Conservation (phyloP, 2,797 vertebrate genomes). For the Pogoniulus pusillus region DNA sequence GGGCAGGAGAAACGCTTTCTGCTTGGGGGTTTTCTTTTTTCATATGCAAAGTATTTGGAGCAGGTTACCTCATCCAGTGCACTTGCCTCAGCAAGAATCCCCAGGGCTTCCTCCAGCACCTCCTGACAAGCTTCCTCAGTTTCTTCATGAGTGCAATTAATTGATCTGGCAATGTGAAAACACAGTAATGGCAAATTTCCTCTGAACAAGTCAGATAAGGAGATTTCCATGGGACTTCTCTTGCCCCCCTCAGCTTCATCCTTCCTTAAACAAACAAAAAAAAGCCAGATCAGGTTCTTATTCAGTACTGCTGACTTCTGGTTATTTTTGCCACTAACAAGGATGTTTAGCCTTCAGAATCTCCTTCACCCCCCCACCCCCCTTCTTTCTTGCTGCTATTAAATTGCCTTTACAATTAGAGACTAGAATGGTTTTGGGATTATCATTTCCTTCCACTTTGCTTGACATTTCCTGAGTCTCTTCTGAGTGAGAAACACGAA, state of each 20-base stretch:
- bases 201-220: conserved; percentile 17
- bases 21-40: conserved; percentile 51
- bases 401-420: conserved; percentile 59
- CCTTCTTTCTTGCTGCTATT: conserved; percentile 61
- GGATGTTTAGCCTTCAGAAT: conserved; percentile 33
- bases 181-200: conserved; percentile 24
- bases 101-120: conserved; percentile 58
- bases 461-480: neutral
- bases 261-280: conserved; percentile 1
- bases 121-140: conserved; percentile 2
- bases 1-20: conserved; percentile 33
- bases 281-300: conserved; percentile 31
- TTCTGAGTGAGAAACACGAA: neutral
- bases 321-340: conserved; percentile 3
- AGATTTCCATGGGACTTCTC: neutral
- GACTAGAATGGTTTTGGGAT: conserved; percentile 8
- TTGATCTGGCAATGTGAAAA: conserved; percentile 30
- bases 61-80: conserved; percentile 60
- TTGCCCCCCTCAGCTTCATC: conserved; percentile 30
- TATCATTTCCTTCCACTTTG: conserved; percentile 21
- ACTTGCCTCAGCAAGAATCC: conserved; percentile 44
- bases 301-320: conserved; percentile 1
- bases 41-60: conserved; percentile 57
- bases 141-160: conserved; percentile 46
- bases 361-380: neutral